Evolutionary conservation across 1,140 invertebrate species (phyloP).

Genomic region (Asbolus verrucosus): DNA sequence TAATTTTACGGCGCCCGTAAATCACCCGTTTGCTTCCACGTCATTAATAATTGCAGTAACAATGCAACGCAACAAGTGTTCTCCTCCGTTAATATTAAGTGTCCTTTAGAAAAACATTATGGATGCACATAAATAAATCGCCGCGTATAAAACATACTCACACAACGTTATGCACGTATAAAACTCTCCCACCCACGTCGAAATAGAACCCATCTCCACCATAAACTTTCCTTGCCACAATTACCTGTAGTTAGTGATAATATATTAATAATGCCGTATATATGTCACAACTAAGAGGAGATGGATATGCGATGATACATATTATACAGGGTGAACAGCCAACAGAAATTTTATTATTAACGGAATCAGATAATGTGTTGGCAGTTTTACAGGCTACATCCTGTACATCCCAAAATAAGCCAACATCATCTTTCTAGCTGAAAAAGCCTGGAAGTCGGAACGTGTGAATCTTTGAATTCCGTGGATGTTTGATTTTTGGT

Average conservation of each 20-base stretch:
- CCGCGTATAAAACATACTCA: slow-evolving; percentile 18
- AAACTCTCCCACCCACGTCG: slow-evolving; percentile 31
- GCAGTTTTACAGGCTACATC: no score
- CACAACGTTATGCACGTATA: slow-evolving; percentile 13
- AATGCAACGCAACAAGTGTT: slow-evolving; percentile 28
- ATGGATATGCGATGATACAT: no score
- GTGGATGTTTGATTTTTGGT: no score
- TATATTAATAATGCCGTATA: background rate
- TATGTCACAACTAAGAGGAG: no score
- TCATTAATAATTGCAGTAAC: slow-evolving; percentile 38
- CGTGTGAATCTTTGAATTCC: no score
- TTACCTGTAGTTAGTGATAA: slow-evolving; percentile 25
- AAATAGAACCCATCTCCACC: slow-evolving; percentile 34
- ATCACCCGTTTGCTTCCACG: slow-evolving; percentile 34
- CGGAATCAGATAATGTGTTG: no score
- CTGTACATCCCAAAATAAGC: no score
- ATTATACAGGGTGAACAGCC: no score
- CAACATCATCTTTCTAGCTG: no score
- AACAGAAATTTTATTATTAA: no score
- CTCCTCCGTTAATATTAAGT: slow-evolving; percentile 15
- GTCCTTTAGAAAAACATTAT: slow-evolving; percentile 38
- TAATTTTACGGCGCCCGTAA: slow-evolving; percentile 21
- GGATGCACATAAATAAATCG: slow-evolving; percentile 32
- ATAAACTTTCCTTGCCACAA: slow-evolving; percentile 26
- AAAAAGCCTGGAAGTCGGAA: no score